A percentile compares a stretch with the other conserved stretches of the same genome.
These are phyloP conservation scores for Hypomecis punctinalis DNA, from an alignment of 2,888 invertebrate genomes.

Conservation along the genomic window DNA sequence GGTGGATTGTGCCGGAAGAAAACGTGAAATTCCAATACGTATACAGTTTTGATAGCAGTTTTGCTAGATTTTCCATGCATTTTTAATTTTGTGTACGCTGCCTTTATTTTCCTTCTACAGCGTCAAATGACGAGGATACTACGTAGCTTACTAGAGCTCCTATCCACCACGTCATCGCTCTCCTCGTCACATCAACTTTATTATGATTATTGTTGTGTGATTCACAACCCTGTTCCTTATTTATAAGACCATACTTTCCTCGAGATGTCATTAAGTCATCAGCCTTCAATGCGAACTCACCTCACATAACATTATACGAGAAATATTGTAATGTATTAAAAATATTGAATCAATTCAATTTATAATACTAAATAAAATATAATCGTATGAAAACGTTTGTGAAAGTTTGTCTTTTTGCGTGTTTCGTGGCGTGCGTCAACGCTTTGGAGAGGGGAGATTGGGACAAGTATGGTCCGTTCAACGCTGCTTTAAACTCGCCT, in stretches of 20 bases:
- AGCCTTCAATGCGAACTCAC: not conserved
- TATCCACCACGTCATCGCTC: not conserved
- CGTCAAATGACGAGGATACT: constrained; percentile 9
- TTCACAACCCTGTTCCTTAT: not conserved
- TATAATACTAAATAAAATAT: constrained; percentile 22
- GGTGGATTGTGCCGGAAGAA: no score
- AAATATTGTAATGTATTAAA: constrained; percentile 22
- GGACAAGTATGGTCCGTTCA: constrained; percentile 28
- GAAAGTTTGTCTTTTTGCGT: constrained; percentile 21
- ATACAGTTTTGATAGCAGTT: no score
- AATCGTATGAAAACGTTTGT: constrained; percentile 27
- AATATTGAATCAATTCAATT: constrained; percentile 20
- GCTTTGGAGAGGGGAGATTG: constrained; percentile 29
- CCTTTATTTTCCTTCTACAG: not conserved
- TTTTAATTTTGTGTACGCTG: not conserved
- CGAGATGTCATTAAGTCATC: not conserved
- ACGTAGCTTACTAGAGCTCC: constrained; percentile 1
- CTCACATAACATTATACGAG: constrained; percentile 18
- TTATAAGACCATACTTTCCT: constrained; percentile 1
- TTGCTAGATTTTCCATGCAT: not conserved
- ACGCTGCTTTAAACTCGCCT: constrained; percentile 24
- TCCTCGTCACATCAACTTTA: not conserved
- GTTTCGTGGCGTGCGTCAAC: constrained; percentile 12
- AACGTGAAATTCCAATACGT: no score
- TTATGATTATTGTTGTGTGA: not conserved